A percentile compares a stretch with the other conserved stretches of the same genome.
phyloP scores from a whole-genome alignment of 2,797 vertebrate genomes.

The Acrossocheilus wenchowensis region DNA sequence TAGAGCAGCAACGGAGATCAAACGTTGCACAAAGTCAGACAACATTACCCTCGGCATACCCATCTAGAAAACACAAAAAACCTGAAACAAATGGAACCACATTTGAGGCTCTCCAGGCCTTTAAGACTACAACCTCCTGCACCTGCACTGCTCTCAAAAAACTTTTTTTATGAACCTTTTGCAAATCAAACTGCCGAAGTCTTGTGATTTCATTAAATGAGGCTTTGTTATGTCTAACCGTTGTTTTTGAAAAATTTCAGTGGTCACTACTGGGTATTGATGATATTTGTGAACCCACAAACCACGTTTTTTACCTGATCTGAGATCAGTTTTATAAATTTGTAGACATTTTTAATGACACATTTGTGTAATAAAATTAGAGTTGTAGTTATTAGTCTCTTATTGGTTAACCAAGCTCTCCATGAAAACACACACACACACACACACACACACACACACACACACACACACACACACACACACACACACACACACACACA shows the following conservation, averaged over 20 bases:
- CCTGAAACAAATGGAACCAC: background rate
- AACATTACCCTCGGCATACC: conserved; percentile 30
- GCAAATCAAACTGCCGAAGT: background rate
- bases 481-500: too few species aligned
- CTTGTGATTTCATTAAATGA: background rate
- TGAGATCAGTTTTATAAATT: background rate
- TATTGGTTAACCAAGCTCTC: background rate
- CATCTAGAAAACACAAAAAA: conserved; percentile 7
- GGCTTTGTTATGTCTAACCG: too few species aligned
- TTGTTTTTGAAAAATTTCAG: too few species aligned
- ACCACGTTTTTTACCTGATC: background rate
- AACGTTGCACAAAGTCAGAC: conserved; percentile 37
- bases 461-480: too few species aligned
- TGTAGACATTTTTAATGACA: background rate
- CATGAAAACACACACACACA: too few species aligned
- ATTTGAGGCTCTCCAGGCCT: background rate
- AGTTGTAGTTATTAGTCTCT: too few species aligned
- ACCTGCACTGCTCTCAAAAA: background rate
- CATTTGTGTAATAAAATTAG: too few species aligned
- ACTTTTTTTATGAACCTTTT: background rate
- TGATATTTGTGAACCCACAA: background rate
- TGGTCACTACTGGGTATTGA: too few species aligned
- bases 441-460: too few species aligned
- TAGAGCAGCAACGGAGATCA: conserved; percentile 39
- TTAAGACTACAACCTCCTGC: background rate